phyloP scores from a whole-genome alignment of 2,888 invertebrate species.

The Limnephilus lunatus region DNA sequence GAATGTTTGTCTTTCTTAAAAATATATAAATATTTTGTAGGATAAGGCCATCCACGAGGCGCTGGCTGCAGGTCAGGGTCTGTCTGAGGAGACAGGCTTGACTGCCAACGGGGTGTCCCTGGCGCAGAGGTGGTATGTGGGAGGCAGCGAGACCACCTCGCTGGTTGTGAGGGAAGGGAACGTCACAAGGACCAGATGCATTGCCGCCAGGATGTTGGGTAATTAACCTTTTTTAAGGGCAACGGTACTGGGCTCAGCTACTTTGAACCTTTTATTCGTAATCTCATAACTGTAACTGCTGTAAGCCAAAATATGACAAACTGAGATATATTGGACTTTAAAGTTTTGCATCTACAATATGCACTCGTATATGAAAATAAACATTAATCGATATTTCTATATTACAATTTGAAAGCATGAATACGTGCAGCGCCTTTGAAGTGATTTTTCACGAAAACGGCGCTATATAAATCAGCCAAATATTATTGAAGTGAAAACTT shows the following conservation, averaged over 20 bases:
- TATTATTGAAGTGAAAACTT: neutral
- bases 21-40: slow-evolving; percentile 30
- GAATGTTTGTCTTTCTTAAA: neutral
- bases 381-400: no score
- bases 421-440: no score
- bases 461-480: no score
- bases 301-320: no score
- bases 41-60: slow-evolving; percentile 58
- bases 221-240: slow-evolving; percentile 41
- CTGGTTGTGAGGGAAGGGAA: slow-evolving; percentile 82
- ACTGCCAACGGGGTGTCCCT: slow-evolving; percentile 40
- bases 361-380: no score
- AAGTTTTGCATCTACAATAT: no score
- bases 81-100: slow-evolving; percentile 68
- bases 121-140: slow-evolving; percentile 82
- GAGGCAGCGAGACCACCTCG: slow-evolving; percentile 88
- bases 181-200: slow-evolving; percentile 87
- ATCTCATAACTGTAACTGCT: no score
- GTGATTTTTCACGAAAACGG: no score
- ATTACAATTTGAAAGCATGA: no score
- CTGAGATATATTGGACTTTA: no score
- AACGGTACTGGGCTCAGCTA: no score
- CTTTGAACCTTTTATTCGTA: no score
- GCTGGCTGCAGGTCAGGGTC: slow-evolving; percentile 71
- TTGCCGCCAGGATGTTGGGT: slow-evolving; percentile 87